These are phyloP conservation scores for Chauna torquata DNA, from an alignment of 2,113 vertebrate genomes.

Conservation along the genomic window DNA sequence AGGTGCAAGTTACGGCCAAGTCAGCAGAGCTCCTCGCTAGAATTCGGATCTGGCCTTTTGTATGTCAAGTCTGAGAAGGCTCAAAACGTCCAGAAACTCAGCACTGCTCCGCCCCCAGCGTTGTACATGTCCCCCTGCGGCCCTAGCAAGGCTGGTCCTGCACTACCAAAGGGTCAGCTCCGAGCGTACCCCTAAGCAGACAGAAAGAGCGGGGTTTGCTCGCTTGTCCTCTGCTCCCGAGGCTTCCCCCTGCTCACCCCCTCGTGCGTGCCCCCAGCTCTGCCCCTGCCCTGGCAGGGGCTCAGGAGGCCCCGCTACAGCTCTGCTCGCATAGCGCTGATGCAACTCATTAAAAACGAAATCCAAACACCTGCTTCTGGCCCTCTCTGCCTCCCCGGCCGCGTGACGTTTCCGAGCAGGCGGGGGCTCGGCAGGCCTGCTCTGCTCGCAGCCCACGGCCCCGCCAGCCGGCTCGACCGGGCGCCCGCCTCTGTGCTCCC, in stretches of 20 bases:
- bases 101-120: neutral
- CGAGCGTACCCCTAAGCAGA: neutral
- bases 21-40: neutral
- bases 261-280: neutral
- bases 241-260: neutral
- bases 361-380: neutral
- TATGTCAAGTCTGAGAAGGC: neutral
- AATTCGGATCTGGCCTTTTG: neutral
- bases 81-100: neutral
- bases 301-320: accelerated
- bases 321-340: conserved; percentile 12
- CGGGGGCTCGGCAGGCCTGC: too few relatives aligned
- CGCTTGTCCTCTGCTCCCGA: neutral
- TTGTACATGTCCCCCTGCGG: neutral
- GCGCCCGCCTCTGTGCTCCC: too few relatives aligned
- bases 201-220: neutral
- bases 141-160: neutral
- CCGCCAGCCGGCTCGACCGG: too few relatives aligned
- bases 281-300: neutral
- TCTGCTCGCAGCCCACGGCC: too few relatives aligned
- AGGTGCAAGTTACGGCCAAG: neutral
- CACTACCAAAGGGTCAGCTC: neutral
- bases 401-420: too few relatives aligned
- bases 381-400: neutral
- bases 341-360: conserved; percentile 51